Conservation (phyloP, 2,797 vertebrate genomes). For the Gallinago stenura region DNA sequence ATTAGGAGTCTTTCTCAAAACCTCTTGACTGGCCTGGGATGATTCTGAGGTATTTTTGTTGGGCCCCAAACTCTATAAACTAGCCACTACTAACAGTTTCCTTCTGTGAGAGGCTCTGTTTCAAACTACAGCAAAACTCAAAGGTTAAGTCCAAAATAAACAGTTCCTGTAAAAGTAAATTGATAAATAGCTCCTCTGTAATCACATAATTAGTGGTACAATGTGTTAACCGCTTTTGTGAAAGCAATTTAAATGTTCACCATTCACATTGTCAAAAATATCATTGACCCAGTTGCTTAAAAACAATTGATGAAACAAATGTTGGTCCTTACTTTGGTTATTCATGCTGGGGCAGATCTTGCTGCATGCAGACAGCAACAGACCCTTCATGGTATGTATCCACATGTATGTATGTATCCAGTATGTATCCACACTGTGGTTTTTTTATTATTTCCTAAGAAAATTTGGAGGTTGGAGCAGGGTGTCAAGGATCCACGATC, state of each 20-base stretch:
- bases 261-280: slow-evolving; percentile 48
- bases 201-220: slow-evolving; percentile 62
- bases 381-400: background rate
- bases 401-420: background rate
- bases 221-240: slow-evolving; percentile 64
- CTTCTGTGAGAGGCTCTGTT: slow-evolving; percentile 60
- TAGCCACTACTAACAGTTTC: slow-evolving; percentile 61
- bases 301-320: slow-evolving; percentile 42
- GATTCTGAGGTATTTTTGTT: slow-evolving; percentile 75
- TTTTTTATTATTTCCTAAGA: background rate
- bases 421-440: background rate
- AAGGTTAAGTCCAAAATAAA: slow-evolving; percentile 70
- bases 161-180: slow-evolving; percentile 57
- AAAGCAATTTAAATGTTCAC: slow-evolving; percentile 55
- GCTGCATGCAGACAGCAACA: background rate
- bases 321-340: background rate
- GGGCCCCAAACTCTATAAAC: slow-evolving; percentile 60
- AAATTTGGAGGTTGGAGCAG: background rate
- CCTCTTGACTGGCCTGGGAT: slow-evolving; percentile 33
- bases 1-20: slow-evolving; percentile 53
- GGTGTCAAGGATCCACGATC: background rate
- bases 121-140: slow-evolving; percentile 55
- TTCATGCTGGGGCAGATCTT: background rate
- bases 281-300: slow-evolving; percentile 44
- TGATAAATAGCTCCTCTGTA: slow-evolving; percentile 64